These are phyloP conservation scores for Cyrtodaria siliqua DNA, from an alignment of 2,888 invertebrate species.

Conservation along the genomic window DNA sequence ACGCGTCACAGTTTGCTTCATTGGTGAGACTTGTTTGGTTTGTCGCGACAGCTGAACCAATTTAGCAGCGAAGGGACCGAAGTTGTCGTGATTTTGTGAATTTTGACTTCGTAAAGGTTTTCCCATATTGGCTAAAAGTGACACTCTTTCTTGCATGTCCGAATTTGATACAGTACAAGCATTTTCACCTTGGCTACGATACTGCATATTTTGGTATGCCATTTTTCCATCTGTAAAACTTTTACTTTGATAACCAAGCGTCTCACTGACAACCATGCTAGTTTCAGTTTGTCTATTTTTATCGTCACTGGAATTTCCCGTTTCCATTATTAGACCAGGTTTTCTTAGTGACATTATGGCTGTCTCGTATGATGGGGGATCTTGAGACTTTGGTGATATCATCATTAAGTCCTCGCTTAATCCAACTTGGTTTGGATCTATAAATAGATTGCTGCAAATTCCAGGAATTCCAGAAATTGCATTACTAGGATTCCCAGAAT, in stretches of 20 bases:
- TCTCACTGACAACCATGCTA: not conserved
- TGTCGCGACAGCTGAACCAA: conserved; percentile 63
- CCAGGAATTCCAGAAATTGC: not conserved
- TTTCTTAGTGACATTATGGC: conserved; percentile 55
- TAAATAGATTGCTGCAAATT: conserved; percentile 14
- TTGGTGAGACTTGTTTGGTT: conserved; percentile 22
- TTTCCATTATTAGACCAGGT: conserved; percentile 1
- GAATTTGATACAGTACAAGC: conserved; percentile 2
- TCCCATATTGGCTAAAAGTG: conserved; percentile 45
- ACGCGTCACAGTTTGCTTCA: no score
- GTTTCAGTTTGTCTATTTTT: not conserved
- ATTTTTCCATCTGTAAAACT: not conserved
- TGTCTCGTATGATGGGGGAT: conserved; percentile 65
- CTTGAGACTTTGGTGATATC: conserved; percentile 39
- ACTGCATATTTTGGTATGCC: not conserved
- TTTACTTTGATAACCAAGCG: not conserved
- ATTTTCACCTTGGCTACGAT: not conserved
- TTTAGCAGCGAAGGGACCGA: conserved; percentile 69
- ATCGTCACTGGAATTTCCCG: not conserved
- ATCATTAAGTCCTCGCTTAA: conserved; percentile 22
- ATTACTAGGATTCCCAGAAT: conserved; percentile 7
- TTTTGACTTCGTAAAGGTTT: conserved; percentile 6
- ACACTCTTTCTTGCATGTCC: conserved; percentile 13
- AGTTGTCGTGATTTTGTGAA: conserved; percentile 1
- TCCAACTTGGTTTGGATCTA: conserved; percentile 29